Percentiles rank a stretch among this genome's conserved stretches.
These are phyloP conservation scores for Meandrina meandrites DNA, from an alignment of 92 coral and sea anemone genomes.

Conservation along the genomic window DNA sequence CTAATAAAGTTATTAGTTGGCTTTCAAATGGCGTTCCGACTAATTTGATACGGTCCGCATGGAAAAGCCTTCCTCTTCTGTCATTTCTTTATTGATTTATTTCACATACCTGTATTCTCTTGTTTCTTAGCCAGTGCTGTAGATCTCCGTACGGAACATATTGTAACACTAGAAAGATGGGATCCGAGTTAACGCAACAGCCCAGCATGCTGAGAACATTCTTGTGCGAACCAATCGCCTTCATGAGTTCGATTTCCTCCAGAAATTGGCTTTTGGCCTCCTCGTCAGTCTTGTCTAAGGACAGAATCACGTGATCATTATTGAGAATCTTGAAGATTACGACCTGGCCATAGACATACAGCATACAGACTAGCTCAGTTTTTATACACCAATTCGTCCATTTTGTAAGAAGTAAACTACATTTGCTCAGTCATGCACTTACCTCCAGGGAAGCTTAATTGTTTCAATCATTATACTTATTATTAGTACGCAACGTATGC, in stretches of 20 bases:
- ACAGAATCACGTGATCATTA: neutral
- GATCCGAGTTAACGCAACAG: slow-evolving; percentile 8
- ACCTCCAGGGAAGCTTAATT: no score
- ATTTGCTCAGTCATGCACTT: no score
- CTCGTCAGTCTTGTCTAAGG: neutral
- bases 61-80: no score
- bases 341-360: neutral
- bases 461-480: no score
- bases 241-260: slow-evolving; percentile 12
- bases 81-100: neutral
- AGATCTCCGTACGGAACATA: slow-evolving; percentile 22
- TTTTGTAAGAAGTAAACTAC: neutral
- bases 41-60: no score
- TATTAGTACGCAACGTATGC: no score
- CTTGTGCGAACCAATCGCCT: slow-evolving; percentile 5
- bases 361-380: neutral
- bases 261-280: neutral
- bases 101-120: neutral
- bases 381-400: neutral
- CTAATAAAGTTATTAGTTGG: no score
- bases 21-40: no score
- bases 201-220: slow-evolving; percentile 16
- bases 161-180: neutral
- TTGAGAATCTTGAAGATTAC: neutral
- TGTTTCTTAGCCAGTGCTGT: slow-evolving; percentile 4